Evolutionary conservation across 2,888 invertebrate species (phyloP), one percentile per base, ranked within the genome.

Genomic region (Drosophila mulleri): DNA sequence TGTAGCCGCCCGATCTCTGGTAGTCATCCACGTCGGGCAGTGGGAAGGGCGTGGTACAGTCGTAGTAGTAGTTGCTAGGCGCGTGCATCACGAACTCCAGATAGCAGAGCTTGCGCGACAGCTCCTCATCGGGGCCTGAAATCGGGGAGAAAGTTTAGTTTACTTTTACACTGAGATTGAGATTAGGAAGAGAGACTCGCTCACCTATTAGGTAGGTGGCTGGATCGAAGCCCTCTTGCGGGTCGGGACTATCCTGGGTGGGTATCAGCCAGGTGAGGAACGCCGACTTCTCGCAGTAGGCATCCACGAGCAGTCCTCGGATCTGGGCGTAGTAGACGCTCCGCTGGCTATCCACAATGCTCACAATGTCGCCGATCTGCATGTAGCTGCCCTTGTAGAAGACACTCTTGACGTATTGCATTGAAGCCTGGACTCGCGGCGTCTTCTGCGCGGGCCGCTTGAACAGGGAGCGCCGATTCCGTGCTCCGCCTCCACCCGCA

Each of bases 41-140:
- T 0, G 97, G 96, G 92, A 96, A 98, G 0, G 98, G 97, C 16
- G 95, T 95, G 76, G 94, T 95, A 80, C 94, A 95, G 11, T 96
- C 94, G 90, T 96, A 96, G 92, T 96, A 98, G 93, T 98, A 98
- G 92, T 98, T 98, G 0, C 97, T 97, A 0, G 98, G 98, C 0
- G 98, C 97, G 89, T 98, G 98, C 96, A 98, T 98, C 20, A 98
- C 95, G 93, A 98, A 98, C 90, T 97, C 96, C 96, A 98, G 96
- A 80, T 95, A 97, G 37, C 97, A 96, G 60, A 98, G 93, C 91
- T 96, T 96, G 8, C 98, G 94, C 0, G 98, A 96, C 2, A 97
- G 93, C 78, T 98, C 98, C 93, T 98, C 98, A 90, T 98, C 98
- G 1, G 98, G 98, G 3, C 98, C 97, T 87, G 72, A 3, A 65